Evolutionary conservation across 2,797 vertebrate genomes (phyloP).

Genomic region (Halcyon leucocephala): DNA sequence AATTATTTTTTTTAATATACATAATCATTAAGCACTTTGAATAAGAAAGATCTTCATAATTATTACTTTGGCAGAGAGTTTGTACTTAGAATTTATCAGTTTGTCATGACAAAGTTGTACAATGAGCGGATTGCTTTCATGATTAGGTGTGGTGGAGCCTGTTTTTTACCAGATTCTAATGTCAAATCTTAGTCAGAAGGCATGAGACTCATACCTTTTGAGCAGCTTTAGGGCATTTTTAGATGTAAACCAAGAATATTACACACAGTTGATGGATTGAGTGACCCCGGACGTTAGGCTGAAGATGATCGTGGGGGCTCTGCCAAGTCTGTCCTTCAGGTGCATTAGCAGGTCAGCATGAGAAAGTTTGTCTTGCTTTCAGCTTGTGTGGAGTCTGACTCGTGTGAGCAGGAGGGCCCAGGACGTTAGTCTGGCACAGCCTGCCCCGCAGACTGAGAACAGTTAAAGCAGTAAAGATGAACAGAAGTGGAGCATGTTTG

Average conservation of each 20-base stretch:
- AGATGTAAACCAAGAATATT: constrained; percentile 24
- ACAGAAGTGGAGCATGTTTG: background rate
- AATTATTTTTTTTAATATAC: background rate
- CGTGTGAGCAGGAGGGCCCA: background rate
- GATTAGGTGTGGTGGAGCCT: background rate
- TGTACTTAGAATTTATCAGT: background rate
- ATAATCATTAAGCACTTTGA: background rate
- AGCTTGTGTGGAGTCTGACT: constrained; percentile 13
- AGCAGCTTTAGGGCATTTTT: constrained; percentile 21
- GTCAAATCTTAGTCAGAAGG: background rate
- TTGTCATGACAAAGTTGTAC: background rate
- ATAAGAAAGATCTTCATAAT: background rate
- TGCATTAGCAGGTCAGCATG: background rate
- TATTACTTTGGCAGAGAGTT: background rate
- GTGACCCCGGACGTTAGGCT: background rate
- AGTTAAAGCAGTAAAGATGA: background rate
- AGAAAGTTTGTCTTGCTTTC: background rate
- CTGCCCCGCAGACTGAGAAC: background rate
- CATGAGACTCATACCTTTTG: background rate
- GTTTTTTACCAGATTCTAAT: background rate
- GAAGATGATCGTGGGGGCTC: constrained; percentile 26
- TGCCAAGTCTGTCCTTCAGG: constrained; percentile 41
- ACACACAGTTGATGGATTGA: background rate
- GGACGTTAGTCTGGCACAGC: background rate
- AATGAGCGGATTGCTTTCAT: background rate